Evolutionary conservation across 2,113 vertebrate species (phyloP).

Genomic region (Excalfactoria chinensis): DNA sequence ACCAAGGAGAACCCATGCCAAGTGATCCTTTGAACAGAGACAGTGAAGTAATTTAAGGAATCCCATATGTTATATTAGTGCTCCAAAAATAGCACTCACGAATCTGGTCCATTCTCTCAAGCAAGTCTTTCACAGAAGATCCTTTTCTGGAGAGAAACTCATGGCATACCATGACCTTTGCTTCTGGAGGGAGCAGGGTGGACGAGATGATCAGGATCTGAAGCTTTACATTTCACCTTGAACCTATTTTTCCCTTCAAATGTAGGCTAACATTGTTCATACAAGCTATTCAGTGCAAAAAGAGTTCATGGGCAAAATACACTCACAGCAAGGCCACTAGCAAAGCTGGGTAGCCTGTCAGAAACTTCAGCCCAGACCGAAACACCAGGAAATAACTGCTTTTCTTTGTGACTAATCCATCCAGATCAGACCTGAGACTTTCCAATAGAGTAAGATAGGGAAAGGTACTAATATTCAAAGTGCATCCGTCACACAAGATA

Average conservation of each 20-base stretch:
- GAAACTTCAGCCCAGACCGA: not conserved
- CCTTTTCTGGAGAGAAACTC: not conserved
- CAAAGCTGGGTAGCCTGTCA: not conserved
- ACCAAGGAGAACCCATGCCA: not conserved
- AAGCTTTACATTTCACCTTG: not conserved
- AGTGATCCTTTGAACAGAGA: not conserved
- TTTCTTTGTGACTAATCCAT: not conserved
- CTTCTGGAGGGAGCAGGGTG: not conserved
- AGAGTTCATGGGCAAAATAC: not conserved
- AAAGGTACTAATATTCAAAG: not conserved
- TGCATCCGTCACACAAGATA: not conserved
- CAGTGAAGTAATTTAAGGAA: not conserved
- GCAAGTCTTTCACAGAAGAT: not conserved
- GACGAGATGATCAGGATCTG: not conserved
- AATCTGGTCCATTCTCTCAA: not conserved
- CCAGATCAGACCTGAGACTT: not conserved
- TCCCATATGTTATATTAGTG: not conserved
- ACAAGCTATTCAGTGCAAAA: not conserved
- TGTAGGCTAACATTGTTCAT: not conserved
- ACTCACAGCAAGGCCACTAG: not conserved
- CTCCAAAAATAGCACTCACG: not conserved
- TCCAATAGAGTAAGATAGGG: not conserved
- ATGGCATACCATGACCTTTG: not conserved
- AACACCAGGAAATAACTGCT: not conserved
- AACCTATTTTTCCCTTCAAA: not conserved